A percentile compares a stretch with the other conserved stretches of the same genome.
Conservation (phyloP, 2,888 invertebrate species). For the Rotaria magnacalcarata region DNA sequence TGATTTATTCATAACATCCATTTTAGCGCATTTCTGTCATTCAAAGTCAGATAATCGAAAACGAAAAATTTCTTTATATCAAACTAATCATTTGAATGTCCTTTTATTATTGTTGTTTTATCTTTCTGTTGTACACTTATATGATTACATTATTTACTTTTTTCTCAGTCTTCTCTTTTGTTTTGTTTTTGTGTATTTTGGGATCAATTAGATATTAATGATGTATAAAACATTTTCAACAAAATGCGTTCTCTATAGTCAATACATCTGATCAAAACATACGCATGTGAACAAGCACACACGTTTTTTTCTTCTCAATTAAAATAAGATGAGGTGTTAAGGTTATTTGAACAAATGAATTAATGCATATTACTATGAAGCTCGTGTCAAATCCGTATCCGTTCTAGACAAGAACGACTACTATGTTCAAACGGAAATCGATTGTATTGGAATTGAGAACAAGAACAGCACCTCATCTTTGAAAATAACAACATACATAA, state of each 20-base stretch:
- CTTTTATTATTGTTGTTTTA: neutral
- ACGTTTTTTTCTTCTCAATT: neutral
- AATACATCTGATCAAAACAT: neutral
- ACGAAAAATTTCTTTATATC: neutral
- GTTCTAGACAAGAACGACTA: neutral
- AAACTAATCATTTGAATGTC: neutral
- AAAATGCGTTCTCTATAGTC: neutral
- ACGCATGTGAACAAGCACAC: neutral
- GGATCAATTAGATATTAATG: slow-evolving; percentile 6
- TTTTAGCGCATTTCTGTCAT: too few relatives aligned
- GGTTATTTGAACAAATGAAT: neutral
- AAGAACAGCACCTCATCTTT: neutral
- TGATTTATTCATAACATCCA: neutral
- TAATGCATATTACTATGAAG: neutral
- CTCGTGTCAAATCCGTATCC: slow-evolving; percentile 29
- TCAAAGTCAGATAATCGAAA: neutral
- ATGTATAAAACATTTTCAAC: neutral
- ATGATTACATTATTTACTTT: neutral
- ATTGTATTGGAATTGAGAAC: slow-evolving; percentile 22
- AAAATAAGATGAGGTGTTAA: slow-evolving; percentile 25
- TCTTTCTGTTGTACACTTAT: neutral
- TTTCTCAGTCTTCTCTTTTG: slow-evolving; percentile 4
- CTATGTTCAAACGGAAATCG: slow-evolving; percentile 26
- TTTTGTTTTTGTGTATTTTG: slow-evolving; percentile 11
- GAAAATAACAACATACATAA: neutral